Evolutionary conservation across 2,797 vertebrate species (phyloP).

Genomic region (Syngnathus acus): DNA sequence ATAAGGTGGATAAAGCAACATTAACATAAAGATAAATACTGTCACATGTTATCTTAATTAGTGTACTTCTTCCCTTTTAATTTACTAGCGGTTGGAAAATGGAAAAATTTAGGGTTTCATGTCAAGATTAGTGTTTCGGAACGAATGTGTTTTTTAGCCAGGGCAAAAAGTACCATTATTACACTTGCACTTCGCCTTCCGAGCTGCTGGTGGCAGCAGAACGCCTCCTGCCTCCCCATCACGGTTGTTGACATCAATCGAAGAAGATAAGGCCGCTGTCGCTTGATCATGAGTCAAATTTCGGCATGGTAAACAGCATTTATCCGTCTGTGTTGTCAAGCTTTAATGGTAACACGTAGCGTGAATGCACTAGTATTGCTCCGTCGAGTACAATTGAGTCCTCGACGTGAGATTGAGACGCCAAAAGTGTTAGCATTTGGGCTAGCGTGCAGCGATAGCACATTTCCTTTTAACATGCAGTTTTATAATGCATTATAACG

Average conservation of each 20-base stretch:
- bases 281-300: slow-evolving; percentile 28
- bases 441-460: background rate
- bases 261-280: slow-evolving; percentile 12
- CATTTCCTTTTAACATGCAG: too few species aligned
- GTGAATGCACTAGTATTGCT: background rate
- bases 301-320: slow-evolving; percentile 41
- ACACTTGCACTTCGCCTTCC: background rate
- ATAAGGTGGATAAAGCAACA: background rate
- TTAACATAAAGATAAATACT: background rate
- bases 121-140: too few species aligned
- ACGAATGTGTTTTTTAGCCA: too few species aligned
- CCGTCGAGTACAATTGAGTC: background rate
- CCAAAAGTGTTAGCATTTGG: slow-evolving; percentile 2
- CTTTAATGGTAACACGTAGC: background rate
- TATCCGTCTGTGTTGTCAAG: rapidly evolving
- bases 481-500: background rate
- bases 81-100: too few species aligned
- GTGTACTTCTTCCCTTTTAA: too few species aligned
- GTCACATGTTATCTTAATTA: too few species aligned
- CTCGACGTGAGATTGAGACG: too few species aligned
- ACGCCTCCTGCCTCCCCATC: background rate
- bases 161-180: background rate
- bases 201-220: background rate
- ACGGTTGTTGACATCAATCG: background rate
- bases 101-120: too few species aligned